Evolutionary conservation across 2,888 invertebrate species (phyloP).

Genomic region (Rhagophthalmus giganteus): DNA sequence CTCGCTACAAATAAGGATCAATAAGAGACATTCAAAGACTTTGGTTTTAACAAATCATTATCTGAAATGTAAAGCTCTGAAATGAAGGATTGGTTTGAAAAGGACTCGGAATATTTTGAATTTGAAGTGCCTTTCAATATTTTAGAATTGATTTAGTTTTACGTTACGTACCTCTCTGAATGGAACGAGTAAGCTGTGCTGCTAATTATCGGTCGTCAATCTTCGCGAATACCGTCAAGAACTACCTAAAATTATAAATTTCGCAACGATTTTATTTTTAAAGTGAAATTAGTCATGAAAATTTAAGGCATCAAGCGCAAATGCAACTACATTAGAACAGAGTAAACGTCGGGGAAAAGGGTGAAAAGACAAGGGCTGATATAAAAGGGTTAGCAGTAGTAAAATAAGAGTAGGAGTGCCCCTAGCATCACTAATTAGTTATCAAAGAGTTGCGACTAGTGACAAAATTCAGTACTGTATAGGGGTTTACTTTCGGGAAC

Average conservation of each 20-base stretch:
- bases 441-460: conserved; percentile 60
- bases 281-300: background rate
- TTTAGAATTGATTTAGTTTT: conserved; percentile 11
- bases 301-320: conserved; percentile 4
- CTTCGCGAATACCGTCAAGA: no score
- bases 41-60: conserved; percentile 32
- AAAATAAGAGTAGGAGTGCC: conserved; percentile 53
- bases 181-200: background rate
- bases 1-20: conserved; percentile 31
- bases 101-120: conserved; percentile 30
- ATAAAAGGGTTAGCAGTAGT: conserved; percentile 55
- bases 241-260: no score
- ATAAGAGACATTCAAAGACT: conserved; percentile 32
- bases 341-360: conserved; percentile 36
- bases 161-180: conserved; percentile 11
- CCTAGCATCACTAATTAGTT: conserved; percentile 63
- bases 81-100: conserved; percentile 30
- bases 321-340: conserved; percentile 25
- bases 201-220: no score
- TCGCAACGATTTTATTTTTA: no score
- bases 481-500: conserved; percentile 55
- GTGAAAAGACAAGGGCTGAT: conserved; percentile 44
- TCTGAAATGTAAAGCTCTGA: conserved; percentile 29
- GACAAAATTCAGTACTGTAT: conserved; percentile 50
- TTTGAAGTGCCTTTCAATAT: conserved; percentile 30